Percentiles rank a stretch among this genome's conserved stretches.
Evolutionary conservation across 1,140 invertebrate species (phyloP).

Genomic region (Anadara kagoshimensis): DNA sequence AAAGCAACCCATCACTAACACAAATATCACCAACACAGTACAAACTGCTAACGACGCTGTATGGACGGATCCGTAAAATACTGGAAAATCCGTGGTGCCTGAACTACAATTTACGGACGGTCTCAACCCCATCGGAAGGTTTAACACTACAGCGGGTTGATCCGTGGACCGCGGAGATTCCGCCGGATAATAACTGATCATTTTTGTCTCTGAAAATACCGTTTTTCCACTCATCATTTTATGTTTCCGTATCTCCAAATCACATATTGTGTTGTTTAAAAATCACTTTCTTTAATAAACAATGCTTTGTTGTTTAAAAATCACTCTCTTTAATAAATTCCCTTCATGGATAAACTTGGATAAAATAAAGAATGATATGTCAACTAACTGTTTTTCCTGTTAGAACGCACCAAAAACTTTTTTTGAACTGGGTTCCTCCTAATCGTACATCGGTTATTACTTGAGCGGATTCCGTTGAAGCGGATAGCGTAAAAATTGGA

Average conservation of each 20-base stretch:
- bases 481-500: no score
- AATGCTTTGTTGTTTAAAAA: no score
- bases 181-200: neutral
- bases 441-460: no score
- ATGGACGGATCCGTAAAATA: slow-evolving; percentile 54
- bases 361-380: no score
- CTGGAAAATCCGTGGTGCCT: neutral
- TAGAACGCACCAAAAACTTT: no score
- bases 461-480: no score
- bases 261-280: no score
- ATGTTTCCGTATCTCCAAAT: neutral
- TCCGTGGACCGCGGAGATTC: neutral
- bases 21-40: slow-evolving; percentile 54
- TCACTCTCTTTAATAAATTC: no score
- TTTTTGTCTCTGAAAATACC: neutral
- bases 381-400: no score
- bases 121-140: neutral
- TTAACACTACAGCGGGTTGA: neutral
- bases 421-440: no score
- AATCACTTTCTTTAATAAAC: no score
- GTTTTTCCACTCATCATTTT: neutral
- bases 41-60: slow-evolving; percentile 56
- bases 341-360: no score
- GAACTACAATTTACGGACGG: neutral
- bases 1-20: slow-evolving; percentile 55